phyloP scores from a whole-genome alignment of 2,113 vertebrate genomes.

The Aleadryas rufinucha region DNA sequence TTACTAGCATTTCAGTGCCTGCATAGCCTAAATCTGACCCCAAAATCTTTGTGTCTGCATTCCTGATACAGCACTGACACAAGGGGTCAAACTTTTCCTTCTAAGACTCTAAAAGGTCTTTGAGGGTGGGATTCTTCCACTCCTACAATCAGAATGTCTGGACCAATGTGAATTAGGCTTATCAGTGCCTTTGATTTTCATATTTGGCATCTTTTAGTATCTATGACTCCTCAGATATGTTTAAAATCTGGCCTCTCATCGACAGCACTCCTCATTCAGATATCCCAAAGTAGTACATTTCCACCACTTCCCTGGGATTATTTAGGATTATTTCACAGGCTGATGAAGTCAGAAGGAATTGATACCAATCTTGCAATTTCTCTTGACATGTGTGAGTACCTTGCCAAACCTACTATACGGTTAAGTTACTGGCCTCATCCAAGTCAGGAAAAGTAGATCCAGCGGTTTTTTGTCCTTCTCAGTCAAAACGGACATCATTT shows the following conservation, averaged over 20 bases:
- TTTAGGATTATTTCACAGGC: not conserved
- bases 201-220: not conserved
- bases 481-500: not conserved
- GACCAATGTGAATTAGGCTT: not conserved
- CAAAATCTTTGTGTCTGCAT: not conserved
- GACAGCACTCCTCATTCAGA: not conserved
- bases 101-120: not conserved
- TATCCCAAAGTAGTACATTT: not conserved
- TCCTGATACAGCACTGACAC: not conserved
- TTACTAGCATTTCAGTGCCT: not conserved
- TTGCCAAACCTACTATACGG: not conserved
- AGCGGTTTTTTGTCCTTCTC: not conserved
- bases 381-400: accelerated
- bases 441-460: not conserved
- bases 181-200: not conserved
- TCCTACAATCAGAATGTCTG: not conserved
- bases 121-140: not conserved
- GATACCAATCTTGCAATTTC: not conserved
- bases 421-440: not conserved
- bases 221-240: not conserved
- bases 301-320: not conserved
- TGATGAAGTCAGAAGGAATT: not conserved
- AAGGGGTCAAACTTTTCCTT: not conserved
- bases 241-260: not conserved
- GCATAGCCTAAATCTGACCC: not conserved